Evolutionary conservation across 2,888 invertebrate genomes (phyloP).

Genomic region (Tipula confusa): DNA sequence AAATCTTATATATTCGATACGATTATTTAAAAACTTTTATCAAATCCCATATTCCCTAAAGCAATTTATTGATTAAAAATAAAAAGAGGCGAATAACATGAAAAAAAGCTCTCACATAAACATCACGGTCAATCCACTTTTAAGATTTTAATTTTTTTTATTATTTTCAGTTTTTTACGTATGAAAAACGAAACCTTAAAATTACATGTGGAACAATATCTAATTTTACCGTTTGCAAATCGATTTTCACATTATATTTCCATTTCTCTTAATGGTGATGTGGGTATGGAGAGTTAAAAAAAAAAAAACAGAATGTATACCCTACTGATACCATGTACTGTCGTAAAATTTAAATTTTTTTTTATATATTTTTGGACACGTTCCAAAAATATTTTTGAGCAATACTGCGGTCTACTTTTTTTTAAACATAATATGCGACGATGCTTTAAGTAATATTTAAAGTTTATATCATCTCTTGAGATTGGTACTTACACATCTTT

Average conservation of each 20-base stretch:
- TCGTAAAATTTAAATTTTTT: background rate
- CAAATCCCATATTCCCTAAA: background rate
- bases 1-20: background rate
- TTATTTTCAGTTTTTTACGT: too few species aligned
- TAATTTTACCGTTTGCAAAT: background rate
- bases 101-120: background rate
- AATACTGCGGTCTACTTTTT: background rate
- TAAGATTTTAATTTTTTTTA: background rate
- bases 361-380: background rate
- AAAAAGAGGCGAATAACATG: too few species aligned
- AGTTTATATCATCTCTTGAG: too few species aligned
- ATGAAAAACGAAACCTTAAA: background rate
- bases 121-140: background rate
- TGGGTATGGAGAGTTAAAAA: background rate
- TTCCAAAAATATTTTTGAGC: background rate
- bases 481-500: too few species aligned
- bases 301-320: background rate
- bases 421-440: too few species aligned
- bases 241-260: background rate
- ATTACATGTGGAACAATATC: background rate
- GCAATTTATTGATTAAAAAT: background rate
- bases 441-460: background rate
- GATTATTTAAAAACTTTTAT: background rate
- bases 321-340: background rate
- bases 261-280: background rate